A percentile compares a stretch with the other conserved stretches of the same genome.
phyloP scores from a whole-genome alignment of 2,113 vertebrate species.

The Triplophysa tibetana region DNA sequence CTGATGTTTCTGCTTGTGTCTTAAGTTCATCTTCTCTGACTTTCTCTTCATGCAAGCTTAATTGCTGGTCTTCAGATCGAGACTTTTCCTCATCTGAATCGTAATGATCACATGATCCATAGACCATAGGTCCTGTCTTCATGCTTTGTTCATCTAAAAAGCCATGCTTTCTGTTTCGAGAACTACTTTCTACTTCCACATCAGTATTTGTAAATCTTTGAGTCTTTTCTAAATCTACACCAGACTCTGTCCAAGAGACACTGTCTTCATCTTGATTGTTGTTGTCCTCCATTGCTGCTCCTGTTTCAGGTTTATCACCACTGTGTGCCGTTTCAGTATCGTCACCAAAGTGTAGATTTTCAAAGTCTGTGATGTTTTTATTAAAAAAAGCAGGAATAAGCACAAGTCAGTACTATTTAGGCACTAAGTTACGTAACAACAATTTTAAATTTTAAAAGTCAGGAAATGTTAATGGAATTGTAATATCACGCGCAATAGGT shows the following conservation, averaged over 20 bases:
- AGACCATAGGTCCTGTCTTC: constrained; percentile 19
- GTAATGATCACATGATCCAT: constrained; percentile 48
- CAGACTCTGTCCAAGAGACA: constrained; percentile 7
- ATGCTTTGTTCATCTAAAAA: constrained; percentile 27
- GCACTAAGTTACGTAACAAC: not conserved
- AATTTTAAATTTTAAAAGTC: not conserved
- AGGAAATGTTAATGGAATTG: not conserved
- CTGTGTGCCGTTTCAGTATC: constrained; percentile 19
- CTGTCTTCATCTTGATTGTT: constrained; percentile 52
- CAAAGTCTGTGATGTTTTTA: constrained; percentile 66
- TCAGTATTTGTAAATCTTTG: not conserved
- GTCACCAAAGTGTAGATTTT: constrained; percentile 60
- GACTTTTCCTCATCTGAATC: constrained; percentile 47
- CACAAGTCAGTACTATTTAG: not conserved
- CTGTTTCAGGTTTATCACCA: constrained; percentile 16
- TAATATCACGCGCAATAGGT: not conserved
- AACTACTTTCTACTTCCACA: constrained; percentile 8
- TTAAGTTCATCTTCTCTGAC: not conserved
- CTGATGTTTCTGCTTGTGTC: constrained; percentile 53
- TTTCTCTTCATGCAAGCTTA: constrained; percentile 41
- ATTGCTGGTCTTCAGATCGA: constrained; percentile 32
- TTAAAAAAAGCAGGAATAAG: constrained; percentile 13
- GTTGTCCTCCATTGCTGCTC: constrained; percentile 46
- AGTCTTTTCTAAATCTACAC: constrained; percentile 3
- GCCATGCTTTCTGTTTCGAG: constrained; percentile 40